Base-by-base conservation (phyloP, 2,113 vertebrate species). In the Cardinalis cardinalis region DNA sequence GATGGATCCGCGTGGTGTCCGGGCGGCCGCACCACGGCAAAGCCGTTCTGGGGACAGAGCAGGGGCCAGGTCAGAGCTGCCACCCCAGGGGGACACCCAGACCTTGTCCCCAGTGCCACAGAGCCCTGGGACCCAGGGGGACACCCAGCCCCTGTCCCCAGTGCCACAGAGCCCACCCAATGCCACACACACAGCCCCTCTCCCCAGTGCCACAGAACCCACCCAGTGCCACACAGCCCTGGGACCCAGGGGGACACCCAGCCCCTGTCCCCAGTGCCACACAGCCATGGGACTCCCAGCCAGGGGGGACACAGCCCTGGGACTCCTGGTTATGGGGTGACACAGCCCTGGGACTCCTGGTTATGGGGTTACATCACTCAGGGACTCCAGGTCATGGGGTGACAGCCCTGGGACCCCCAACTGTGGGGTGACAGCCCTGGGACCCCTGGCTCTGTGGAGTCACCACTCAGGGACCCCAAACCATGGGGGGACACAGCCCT, bases 1-100 rank as follows among this genome's bases (percentile, higher is more conserved):
- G 98, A 98, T 56, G 97, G 98, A 52, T 98, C 98, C 2, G 99
- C 99, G 14, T 99, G 98, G 86, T 99, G 99, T 97, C 99, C 98
- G 6, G 98, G 99, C 5, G 99, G 98, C 68, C 98, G 97, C 90
- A 99, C 99, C 72, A 99, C 98, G 41, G 99, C 99, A 64, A 99
- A 99, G 64, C 99, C 99, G 3, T 99, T 99, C 99, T 99, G 94
- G 71, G 95, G 96, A 83, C 31, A 84, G 56, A 89, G 71, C 2
- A 34, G 10, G 63, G 13, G 38, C 2, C 31, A 40, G 11, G 14
- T 61, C 76, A 84, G 43, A 52, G 28, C 10, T 9, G 46, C 21
- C 34, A 20, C 4, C 14, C 23, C 3, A 0, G 7, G 15, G 52
- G 4, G 14, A 68, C 52, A 24, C 24, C 18, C 8, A 4, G 2